Conservation (phyloP, 2,113 vertebrate species). For the Pangasianodon hypophthalmus region DNA sequence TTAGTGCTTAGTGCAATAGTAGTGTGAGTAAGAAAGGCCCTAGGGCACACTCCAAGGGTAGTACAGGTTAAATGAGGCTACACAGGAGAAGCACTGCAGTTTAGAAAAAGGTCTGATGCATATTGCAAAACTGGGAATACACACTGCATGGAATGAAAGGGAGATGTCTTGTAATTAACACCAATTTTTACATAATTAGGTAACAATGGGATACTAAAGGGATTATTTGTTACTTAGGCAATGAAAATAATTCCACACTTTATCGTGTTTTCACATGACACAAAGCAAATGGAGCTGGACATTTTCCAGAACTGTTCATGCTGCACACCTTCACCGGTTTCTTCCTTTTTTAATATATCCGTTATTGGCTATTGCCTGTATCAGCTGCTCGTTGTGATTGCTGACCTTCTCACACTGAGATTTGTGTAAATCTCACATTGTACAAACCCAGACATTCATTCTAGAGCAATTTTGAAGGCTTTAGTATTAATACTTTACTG, state of each 20-base stretch:
- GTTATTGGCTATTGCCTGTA: background rate
- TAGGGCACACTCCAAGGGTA: background rate
- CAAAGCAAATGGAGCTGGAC: background rate
- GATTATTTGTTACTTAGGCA: background rate
- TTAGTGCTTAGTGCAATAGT: background rate
- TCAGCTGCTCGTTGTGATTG: too few species aligned
- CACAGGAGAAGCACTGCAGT: background rate
- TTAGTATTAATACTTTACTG: background rate
- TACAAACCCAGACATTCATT: background rate
- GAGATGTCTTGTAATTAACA: background rate
- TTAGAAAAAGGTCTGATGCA: background rate
- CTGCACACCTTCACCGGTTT: background rate
- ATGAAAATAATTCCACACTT: background rate
- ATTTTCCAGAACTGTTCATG: background rate
- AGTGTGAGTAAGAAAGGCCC: background rate
- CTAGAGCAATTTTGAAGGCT: background rate
- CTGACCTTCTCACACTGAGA: too few species aligned
- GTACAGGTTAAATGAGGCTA: background rate
- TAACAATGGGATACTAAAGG: background rate
- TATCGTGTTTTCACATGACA: background rate
- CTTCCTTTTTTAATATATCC: too few species aligned
- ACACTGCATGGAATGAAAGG: background rate
- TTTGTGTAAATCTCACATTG: background rate
- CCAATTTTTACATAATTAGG: background rate
- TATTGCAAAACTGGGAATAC: background rate